These are phyloP conservation scores for Ellobium chinense DNA, from an alignment of 2,888 invertebrate genomes.

Conservation along the genomic window DNA sequence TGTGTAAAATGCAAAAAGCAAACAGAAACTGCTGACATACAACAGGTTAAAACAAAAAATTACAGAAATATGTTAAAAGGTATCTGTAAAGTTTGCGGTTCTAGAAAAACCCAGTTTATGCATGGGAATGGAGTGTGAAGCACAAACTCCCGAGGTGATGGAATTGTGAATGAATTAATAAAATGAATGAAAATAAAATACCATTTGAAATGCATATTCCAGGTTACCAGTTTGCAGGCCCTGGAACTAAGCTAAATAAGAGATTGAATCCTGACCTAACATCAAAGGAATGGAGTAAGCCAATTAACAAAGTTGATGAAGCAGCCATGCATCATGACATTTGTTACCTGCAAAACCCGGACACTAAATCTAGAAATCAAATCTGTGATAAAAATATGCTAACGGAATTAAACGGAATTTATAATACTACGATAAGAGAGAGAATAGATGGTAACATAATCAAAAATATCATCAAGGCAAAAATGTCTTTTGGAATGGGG, in stretches of 20 bases:
- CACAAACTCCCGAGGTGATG: too few species aligned
- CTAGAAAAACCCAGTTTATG: constrained; percentile 36
- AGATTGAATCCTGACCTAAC: constrained; percentile 6
- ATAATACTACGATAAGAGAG: neutral
- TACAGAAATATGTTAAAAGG: constrained; percentile 19
- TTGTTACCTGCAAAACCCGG: constrained; percentile 18
- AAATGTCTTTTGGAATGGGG: neutral
- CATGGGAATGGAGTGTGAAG: neutral
- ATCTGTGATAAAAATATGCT: constrained; percentile 15
- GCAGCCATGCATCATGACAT: constrained; percentile 21
- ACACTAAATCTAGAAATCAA: constrained; percentile 1
- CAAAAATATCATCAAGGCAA: neutral
- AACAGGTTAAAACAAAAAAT: constrained; percentile 27
- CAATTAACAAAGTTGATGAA: constrained; percentile 15
- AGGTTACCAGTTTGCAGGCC: neutral
- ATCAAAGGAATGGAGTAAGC: constrained; percentile 15
- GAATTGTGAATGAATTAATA: constrained; percentile 21
- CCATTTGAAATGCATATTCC: constrained; percentile 42
- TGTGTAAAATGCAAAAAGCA: constrained; percentile 35
- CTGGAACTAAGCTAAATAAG: neutral
- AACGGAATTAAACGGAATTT: neutral
- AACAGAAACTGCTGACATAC: neutral
- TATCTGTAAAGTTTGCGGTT: constrained; percentile 30
- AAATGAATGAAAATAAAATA: too few species aligned
- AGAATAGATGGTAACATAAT: constrained; percentile 1